phyloP scores from a whole-genome alignment of 2,888 invertebrate genomes.

The Pinctada fucata region DNA sequence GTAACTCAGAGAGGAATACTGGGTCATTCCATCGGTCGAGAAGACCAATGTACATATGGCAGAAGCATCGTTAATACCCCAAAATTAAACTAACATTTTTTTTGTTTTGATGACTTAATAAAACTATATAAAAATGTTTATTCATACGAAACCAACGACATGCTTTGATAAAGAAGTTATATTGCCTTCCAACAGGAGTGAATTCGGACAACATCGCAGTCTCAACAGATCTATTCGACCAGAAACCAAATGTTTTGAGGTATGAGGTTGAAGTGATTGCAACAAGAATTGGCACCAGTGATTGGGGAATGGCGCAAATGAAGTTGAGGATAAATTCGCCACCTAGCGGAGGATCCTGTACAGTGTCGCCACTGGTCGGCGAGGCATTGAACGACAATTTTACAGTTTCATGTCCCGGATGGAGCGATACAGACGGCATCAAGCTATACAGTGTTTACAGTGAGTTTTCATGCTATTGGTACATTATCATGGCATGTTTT shows the following conservation, averaged over 20 bases:
- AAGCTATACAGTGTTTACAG: constrained; percentile 58
- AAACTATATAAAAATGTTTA: too few species aligned
- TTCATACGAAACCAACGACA: too few species aligned
- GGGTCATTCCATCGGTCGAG: too few species aligned
- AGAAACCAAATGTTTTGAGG: constrained; percentile 43
- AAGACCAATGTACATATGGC: too few species aligned
- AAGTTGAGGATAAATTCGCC: constrained; percentile 54
- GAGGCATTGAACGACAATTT: constrained; percentile 35
- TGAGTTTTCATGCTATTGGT: constrained; percentile 40
- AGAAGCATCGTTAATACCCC: too few species aligned
- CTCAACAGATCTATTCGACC: constrained; percentile 48
- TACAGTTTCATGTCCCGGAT: constrained; percentile 51
- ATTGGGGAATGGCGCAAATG: constrained; percentile 36
- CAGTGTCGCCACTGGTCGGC: constrained; percentile 47
- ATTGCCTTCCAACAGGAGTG: constrained; percentile 48
- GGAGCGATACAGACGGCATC: constrained; percentile 62
- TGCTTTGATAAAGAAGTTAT: not conserved
- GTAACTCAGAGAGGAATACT: too few species aligned
- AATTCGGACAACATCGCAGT: constrained; percentile 59
- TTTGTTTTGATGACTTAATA: too few species aligned
- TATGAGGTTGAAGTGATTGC: constrained; percentile 50
- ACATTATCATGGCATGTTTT: too few species aligned
- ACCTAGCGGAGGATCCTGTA: constrained; percentile 60
- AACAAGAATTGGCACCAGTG: constrained; percentile 13
- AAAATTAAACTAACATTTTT: too few species aligned